Evolutionary conservation across 2,888 invertebrate genomes (phyloP).

Genomic region (Rhorus exstirpatorius): DNA sequence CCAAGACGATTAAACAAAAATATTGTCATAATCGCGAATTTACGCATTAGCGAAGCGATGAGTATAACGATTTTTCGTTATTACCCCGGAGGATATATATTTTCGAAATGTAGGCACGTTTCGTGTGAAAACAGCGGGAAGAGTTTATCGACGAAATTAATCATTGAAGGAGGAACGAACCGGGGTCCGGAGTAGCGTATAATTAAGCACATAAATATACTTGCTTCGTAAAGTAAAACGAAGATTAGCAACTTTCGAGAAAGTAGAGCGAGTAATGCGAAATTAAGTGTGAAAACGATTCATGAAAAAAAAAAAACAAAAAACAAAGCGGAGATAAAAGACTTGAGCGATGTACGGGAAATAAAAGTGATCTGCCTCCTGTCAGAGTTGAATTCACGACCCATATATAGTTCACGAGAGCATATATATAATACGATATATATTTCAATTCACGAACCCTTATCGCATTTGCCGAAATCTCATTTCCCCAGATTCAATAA

Average conservation of each 20-base stretch:
- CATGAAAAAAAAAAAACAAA: too few species aligned
- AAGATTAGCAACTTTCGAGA: neutral
- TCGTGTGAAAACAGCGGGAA: too few species aligned
- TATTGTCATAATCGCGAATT: conserved; percentile 28
- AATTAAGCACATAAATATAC: neutral
- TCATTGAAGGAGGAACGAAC: too few species aligned
- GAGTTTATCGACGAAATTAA: too few species aligned
- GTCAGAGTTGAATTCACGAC: conserved; percentile 62
- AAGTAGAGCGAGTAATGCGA: neutral
- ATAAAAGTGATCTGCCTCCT: conserved; percentile 71
- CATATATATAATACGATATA: conserved; percentile 30
- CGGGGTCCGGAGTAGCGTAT: too few species aligned
- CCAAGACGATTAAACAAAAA: conserved; percentile 23
- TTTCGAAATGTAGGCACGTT: neutral
- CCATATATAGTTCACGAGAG: conserved; percentile 43
- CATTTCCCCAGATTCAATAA: conserved; percentile 32
- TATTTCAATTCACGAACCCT: conserved; percentile 38
- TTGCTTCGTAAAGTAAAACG: neutral
- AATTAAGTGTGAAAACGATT: conserved; percentile 9
- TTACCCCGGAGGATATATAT: neutral
- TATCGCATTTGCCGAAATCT: conserved; percentile 17
- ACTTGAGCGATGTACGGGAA: conserved; percentile 13
- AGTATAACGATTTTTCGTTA: neutral
- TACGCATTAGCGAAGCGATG: conserved; percentile 20
- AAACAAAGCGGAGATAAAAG: conserved; percentile 1